Percentiles rank a stretch among this genome's conserved stretches.
Conservation (phyloP, 1,140 invertebrate species). For the Drosophila pachea region DNA sequence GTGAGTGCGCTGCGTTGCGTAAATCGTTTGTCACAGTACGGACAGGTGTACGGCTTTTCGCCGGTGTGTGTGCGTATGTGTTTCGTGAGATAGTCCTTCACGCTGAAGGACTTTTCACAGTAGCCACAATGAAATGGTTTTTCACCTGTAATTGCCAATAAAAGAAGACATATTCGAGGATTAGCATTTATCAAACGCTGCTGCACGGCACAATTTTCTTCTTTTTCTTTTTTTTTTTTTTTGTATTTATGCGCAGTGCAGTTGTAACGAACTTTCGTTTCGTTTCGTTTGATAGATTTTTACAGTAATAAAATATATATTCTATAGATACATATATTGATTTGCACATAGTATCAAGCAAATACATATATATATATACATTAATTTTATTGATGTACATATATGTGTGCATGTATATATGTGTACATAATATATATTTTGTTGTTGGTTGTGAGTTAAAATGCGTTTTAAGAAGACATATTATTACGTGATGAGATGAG, state of each 20-base stretch:
- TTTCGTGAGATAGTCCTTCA: slow-evolving; percentile 78
- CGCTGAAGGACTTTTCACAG: slow-evolving; percentile 78
- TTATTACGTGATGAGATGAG: slow-evolving; percentile 77
- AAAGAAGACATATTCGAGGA: slow-evolving; percentile 43
- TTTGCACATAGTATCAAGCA: slow-evolving; percentile 47
- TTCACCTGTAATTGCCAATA: slow-evolving; percentile 67
- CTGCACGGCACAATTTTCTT: slow-evolving; percentile 19
- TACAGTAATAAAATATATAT: slow-evolving; percentile 53
- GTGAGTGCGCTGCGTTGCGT: slow-evolving; percentile 76
- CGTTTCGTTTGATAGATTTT: slow-evolving; percentile 56
- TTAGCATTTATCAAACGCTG: slow-evolving; percentile 49
- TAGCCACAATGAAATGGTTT: slow-evolving; percentile 76
- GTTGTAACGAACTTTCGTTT: slow-evolving; percentile 63
- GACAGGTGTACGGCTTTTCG: slow-evolving; percentile 77
- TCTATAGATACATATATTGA: slow-evolving; percentile 35
- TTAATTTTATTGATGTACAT: background rate
- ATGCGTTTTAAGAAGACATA: slow-evolving; percentile 67
- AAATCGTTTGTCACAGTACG: slow-evolving; percentile 77
- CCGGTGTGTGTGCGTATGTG: slow-evolving; percentile 78
- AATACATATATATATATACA: slow-evolving; percentile 29
- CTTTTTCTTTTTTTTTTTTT: slow-evolving; percentile 1
- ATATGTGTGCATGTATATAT: slow-evolving; percentile 21
- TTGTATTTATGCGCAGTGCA: slow-evolving; percentile 58
- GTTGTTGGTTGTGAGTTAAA: slow-evolving; percentile 58
- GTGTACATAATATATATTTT: slow-evolving; percentile 41